Percentiles rank a stretch among this genome's conserved stretches.
phyloP scores from a whole-genome alignment of 2,797 vertebrate genomes.

The Macroramphosus scolopax region DNA sequence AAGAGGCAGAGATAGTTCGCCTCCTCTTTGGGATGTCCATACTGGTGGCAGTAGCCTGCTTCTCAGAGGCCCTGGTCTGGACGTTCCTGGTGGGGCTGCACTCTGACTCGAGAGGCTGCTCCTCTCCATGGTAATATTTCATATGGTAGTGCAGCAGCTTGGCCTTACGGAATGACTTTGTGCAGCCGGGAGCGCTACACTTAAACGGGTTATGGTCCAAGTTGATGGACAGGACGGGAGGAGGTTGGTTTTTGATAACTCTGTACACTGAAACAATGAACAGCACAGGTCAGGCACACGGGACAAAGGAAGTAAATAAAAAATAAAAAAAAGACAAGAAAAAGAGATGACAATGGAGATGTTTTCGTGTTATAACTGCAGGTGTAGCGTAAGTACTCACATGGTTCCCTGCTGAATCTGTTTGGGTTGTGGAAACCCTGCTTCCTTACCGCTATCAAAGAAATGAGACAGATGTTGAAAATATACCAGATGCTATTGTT shows the following conservation, averaged over 20 bases:
- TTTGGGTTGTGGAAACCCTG: constrained; percentile 82
- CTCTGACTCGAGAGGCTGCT: constrained; percentile 77
- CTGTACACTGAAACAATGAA: constrained; percentile 70
- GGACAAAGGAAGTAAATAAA: background rate
- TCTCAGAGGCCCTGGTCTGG: constrained; percentile 87
- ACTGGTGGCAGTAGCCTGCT: constrained; percentile 66
- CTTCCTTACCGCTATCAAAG: constrained; percentile 75
- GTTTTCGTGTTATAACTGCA: too few relatives aligned
- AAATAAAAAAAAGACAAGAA: background rate
- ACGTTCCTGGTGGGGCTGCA: constrained; percentile 80
- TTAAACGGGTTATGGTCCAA: constrained; percentile 94
- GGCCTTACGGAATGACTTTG: constrained; percentile 95
- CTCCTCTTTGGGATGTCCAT: constrained; percentile 83
- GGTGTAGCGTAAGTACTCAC: too few relatives aligned
- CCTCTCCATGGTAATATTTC: constrained; percentile 93
- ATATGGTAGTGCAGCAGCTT: constrained; percentile 97
- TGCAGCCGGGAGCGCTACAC: constrained; percentile 91
- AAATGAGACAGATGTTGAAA: background rate
- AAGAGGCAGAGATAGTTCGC: constrained; percentile 82
- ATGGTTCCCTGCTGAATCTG: constrained; percentile 84
- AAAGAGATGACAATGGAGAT: too few relatives aligned
- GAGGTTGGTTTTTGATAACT: constrained; percentile 88
- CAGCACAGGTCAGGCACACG: fast-evolving
- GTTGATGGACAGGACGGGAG: constrained; percentile 85
- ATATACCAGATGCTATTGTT: background rate